Evolutionary conservation across 2,888 invertebrate species (phyloP).

Genomic region (Aplocera efformata): DNA sequence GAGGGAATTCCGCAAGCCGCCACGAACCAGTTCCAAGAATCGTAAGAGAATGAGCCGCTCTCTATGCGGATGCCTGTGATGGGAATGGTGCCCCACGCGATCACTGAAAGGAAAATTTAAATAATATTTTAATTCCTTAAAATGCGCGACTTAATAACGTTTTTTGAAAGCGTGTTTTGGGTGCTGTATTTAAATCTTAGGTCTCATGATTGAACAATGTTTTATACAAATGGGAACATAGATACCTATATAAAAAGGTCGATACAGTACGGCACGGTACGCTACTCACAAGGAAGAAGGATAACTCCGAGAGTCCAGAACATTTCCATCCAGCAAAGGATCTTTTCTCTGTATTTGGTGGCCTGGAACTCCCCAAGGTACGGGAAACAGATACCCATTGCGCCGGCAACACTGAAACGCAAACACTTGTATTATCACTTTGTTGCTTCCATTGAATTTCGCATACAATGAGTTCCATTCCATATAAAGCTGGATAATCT

Average conservation of each 20-base stretch:
- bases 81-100: conserved; percentile 90
- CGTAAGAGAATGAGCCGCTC: conserved; percentile 82
- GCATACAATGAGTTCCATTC: conserved; percentile 14
- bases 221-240: too few species aligned
- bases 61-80: conserved; percentile 82
- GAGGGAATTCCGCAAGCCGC: conserved; percentile 87
- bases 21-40: conserved; percentile 91
- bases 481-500: conserved; percentile 12
- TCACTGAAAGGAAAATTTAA: conserved; percentile 67
- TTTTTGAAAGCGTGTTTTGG: too few species aligned
- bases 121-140: too few species aligned
- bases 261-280: too few species aligned
- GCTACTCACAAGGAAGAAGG: conserved; percentile 84
- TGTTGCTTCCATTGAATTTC: conserved; percentile 16
- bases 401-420: conserved; percentile 85
- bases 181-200: too few species aligned
- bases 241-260: too few species aligned
- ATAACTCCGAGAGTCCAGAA: conserved; percentile 92
- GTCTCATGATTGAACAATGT: too few species aligned
- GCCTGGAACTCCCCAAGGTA: conserved; percentile 91
- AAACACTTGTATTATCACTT: background rate
- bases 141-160: too few species aligned
- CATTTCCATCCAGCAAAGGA: conserved; percentile 92
- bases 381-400: conserved; percentile 91
- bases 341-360: conserved; percentile 88